These are phyloP conservation scores for Ooceraea biroi DNA, from an alignment of 1,140 invertebrate genomes.

Conservation along the genomic window DNA sequence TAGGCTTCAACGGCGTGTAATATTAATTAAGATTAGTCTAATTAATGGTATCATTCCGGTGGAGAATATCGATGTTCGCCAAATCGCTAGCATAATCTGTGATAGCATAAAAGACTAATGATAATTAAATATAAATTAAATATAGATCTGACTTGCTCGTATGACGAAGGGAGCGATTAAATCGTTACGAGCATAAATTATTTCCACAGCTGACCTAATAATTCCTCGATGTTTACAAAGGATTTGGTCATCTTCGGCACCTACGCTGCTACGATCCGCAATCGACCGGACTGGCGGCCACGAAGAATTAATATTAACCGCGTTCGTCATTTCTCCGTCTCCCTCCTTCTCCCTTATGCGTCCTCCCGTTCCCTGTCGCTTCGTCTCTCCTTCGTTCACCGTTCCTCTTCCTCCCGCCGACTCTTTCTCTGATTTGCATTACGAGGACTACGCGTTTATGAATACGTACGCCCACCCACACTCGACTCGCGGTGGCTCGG, in stretches of 20 bases:
- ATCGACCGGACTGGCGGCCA: conserved; percentile 59
- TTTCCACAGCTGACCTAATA: conserved; percentile 63
- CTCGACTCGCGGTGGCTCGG: conserved; percentile 75
- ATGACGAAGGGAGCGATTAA: conserved; percentile 39
- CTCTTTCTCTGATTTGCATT: conserved; percentile 81
- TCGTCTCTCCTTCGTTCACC: conserved; percentile 26
- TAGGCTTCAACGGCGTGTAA: not conserved
- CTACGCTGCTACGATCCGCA: conserved; percentile 58
- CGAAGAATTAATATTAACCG: conserved; percentile 81
- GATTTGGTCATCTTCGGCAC: conserved; percentile 61
- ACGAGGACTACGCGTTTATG: conserved; percentile 76
- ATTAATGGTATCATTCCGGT: conserved; percentile 15
- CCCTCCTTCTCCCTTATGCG: conserved; percentile 30
- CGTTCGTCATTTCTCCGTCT: conserved; percentile 51
- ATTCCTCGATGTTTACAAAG: conserved; percentile 63
- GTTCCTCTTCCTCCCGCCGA: conserved; percentile 41
- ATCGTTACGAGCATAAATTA: conserved; percentile 61
- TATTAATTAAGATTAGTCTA: conserved; percentile 29
- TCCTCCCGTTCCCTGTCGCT: conserved; percentile 33
- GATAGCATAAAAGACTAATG: conserved; percentile 45
- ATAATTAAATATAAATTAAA: conserved; percentile 59
- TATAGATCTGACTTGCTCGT: conserved; percentile 34
- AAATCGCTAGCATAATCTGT: conserved; percentile 1
- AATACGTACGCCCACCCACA: conserved; percentile 76
- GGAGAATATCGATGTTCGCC: conserved; percentile 31